These are phyloP conservation scores for Cassiopea andromeda DNA, from an alignment of 30 jellyfish, hydroid and myxozoan genomes.

Conservation along the genomic window DNA sequence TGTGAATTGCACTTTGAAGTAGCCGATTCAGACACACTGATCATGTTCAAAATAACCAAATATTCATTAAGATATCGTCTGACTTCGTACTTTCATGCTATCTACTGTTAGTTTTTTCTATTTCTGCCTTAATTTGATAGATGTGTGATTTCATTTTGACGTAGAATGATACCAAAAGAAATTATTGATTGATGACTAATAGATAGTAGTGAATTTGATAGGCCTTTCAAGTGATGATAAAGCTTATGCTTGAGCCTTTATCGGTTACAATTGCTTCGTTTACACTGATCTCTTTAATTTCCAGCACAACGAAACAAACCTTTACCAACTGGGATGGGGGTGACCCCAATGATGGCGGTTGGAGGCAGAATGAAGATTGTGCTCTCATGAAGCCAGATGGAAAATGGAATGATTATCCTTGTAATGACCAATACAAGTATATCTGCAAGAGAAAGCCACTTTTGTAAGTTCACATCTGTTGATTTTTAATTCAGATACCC, in stretches of 20 bases:
- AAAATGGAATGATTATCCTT: constrained; percentile 98
- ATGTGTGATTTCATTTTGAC: too few relatives aligned
- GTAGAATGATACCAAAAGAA: too few relatives aligned
- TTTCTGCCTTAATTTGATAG: neutral
- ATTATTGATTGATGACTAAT: too few relatives aligned
- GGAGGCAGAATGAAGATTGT: constrained; percentile 92
- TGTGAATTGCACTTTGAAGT: neutral
- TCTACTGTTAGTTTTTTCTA: neutral
- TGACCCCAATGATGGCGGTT: constrained; percentile 98
- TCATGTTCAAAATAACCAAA: neutral
- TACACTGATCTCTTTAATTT: neutral
- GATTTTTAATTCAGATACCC: too few relatives aligned
- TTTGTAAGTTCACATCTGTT: constrained; percentile 15
- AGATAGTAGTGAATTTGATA: too few relatives aligned
- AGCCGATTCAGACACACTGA: neutral
- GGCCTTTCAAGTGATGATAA: too few relatives aligned
- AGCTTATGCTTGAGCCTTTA: too few relatives aligned
- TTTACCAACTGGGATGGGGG: constrained; percentile 96
- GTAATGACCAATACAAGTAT: constrained; percentile 88
- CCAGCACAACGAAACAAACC: constrained; percentile 74
- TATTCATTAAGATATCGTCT: neutral
- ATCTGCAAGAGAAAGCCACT: constrained; percentile 92
- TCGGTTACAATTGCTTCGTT: too few relatives aligned
- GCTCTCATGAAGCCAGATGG: constrained; percentile 98
- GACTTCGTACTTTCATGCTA: neutral